Conservation (phyloP, 2,113 vertebrate genomes). For the Gallinago jamesoni region DNA sequence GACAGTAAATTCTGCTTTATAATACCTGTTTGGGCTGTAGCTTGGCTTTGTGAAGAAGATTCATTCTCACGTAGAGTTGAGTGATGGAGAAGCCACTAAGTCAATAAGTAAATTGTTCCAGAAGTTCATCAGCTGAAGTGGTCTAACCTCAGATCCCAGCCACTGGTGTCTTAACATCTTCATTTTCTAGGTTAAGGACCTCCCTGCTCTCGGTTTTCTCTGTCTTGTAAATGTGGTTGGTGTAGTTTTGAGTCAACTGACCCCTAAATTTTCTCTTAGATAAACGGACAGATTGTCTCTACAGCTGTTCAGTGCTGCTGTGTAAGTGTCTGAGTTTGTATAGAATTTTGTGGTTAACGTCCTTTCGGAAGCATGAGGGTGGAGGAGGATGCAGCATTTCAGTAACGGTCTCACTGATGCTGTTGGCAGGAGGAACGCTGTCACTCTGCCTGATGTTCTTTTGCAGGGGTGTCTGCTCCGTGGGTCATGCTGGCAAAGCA, state of each 20-base stretch:
- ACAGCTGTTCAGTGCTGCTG: fast-evolving
- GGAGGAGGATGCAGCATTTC: background rate
- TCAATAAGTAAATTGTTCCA: background rate
- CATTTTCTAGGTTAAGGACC: background rate
- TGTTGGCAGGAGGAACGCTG: background rate
- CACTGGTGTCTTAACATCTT: background rate
- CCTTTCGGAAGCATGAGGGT: background rate
- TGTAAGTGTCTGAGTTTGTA: background rate
- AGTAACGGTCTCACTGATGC: background rate
- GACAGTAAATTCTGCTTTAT: background rate
- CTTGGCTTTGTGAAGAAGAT: background rate
- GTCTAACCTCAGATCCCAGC: background rate
- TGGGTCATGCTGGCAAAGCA: background rate
- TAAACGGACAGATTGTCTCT: background rate
- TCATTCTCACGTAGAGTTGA: background rate
- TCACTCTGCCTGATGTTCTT: background rate
- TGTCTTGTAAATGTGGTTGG: background rate
- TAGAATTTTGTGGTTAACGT: background rate
- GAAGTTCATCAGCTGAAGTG: background rate
- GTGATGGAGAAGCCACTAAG: background rate
- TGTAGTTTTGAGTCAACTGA: background rate
- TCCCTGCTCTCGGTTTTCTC: background rate
- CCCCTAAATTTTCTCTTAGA: background rate
- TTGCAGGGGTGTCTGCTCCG: background rate
- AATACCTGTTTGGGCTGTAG: background rate